Evolutionary conservation across 2,797 vertebrate species (phyloP).

Genomic region (Apogon hyalosoma): DNA sequence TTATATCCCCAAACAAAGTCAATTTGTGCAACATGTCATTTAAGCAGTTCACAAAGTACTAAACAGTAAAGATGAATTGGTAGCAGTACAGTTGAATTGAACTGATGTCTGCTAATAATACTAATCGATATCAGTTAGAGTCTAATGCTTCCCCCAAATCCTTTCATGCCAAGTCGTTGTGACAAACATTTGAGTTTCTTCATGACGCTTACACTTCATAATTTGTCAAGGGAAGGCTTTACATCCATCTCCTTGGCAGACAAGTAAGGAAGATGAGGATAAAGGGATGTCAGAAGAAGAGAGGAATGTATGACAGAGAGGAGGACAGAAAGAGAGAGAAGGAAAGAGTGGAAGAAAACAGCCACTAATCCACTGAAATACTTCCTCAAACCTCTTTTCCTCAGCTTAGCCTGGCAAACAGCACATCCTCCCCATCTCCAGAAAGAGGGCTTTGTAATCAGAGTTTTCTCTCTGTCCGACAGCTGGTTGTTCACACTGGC

Average conservation of each 20-base stretch:
- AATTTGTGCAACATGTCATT: conserved; percentile 3
- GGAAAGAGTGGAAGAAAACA: conserved; percentile 42
- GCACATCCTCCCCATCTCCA: conserved; percentile 60
- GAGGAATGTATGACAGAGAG: conserved; percentile 34
- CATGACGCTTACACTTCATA: conserved; percentile 42
- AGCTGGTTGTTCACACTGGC: conserved; percentile 74
- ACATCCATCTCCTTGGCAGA: conserved; percentile 65
- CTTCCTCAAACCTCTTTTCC: conserved; percentile 70
- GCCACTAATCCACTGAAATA: conserved; percentile 76
- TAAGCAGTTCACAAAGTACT: conserved; percentile 22
- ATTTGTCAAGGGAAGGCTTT: conserved; percentile 66
- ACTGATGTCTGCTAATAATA: conserved; percentile 47
- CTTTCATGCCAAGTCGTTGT: conserved; percentile 70
- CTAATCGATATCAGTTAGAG: conserved; percentile 60
- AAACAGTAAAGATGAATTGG: conserved; percentile 28
- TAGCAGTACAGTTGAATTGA: conserved; percentile 20
- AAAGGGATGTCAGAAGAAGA: conserved; percentile 49
- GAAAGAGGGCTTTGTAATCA: conserved; percentile 71
- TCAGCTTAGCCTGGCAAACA: conserved; percentile 69
- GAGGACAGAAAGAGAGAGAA: conserved; percentile 28
- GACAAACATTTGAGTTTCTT: conserved; percentile 67
- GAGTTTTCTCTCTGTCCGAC: conserved; percentile 63
- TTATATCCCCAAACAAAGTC: neutral
- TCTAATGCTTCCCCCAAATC: conserved; percentile 61
- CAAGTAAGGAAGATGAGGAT: conserved; percentile 44